Conservation (phyloP, 2,797 vertebrate genomes). For the Hoplostethus mediterraneus region DNA sequence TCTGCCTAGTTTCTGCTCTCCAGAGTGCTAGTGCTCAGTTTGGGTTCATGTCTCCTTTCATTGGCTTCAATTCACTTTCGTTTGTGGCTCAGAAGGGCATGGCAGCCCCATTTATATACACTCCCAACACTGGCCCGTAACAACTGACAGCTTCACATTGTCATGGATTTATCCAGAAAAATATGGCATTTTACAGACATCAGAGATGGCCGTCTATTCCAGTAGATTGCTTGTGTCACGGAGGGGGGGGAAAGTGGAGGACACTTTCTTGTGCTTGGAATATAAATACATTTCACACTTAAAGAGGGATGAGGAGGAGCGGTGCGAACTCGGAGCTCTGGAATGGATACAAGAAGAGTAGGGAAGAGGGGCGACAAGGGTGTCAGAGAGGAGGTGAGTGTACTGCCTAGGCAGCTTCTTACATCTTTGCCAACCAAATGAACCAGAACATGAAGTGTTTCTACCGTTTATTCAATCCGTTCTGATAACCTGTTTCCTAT, state of each 20-base stretch:
- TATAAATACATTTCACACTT: conserved; percentile 81
- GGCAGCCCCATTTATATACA: conserved; percentile 56
- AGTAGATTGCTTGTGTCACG: conserved; percentile 71
- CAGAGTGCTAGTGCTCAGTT: conserved; percentile 51
- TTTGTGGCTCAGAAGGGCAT: conserved; percentile 46
- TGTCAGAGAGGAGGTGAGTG: conserved; percentile 48
- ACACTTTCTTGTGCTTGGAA: conserved; percentile 64
- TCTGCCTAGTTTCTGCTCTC: conserved; percentile 54
- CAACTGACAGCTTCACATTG: conserved; percentile 64
- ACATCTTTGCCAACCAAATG: conserved; percentile 53
- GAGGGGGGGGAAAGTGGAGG: too few relatives aligned
- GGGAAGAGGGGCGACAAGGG: conserved; percentile 48
- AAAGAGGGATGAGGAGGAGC: conserved; percentile 67
- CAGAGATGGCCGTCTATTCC: conserved; percentile 60
- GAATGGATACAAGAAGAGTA: conserved; percentile 43
- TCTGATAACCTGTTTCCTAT: too few relatives aligned
- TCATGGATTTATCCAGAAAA: conserved; percentile 61
- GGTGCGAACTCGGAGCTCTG: conserved; percentile 60
- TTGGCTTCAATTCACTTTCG: conserved; percentile 60
- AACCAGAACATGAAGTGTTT: conserved; percentile 53
- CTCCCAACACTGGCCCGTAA: conserved; percentile 43
- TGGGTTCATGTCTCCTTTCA: conserved; percentile 59
- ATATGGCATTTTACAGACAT: conserved; percentile 63
- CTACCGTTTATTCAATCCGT: conserved; percentile 55
- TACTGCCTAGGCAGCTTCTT: conserved; percentile 50